phyloP scores from a whole-genome alignment of 2,888 invertebrate species.

The Stenichneumon culpator region DNA sequence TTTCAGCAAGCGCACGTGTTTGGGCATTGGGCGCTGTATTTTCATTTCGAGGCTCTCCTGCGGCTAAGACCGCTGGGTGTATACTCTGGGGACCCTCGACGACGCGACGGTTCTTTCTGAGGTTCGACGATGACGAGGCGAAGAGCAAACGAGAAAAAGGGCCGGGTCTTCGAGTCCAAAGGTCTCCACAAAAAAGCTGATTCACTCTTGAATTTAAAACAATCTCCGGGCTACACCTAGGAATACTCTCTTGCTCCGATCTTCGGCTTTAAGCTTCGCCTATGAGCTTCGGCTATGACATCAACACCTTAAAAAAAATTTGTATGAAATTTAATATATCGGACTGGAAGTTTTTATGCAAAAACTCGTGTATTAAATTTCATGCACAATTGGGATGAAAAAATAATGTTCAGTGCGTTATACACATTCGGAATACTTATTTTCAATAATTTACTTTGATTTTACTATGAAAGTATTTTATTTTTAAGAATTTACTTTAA shows the following conservation, averaged over 20 bases:
- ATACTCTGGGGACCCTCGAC: background rate
- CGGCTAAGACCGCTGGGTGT: background rate
- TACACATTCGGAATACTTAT: too few species aligned
- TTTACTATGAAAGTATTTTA: too few species aligned
- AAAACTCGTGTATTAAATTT: too few species aligned
- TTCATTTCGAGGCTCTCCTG: background rate
- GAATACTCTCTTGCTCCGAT: background rate
- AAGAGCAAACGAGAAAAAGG: conserved; percentile 7
- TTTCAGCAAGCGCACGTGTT: background rate
- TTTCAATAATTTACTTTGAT: too few species aligned
- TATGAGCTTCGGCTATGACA: background rate
- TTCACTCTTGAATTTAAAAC: conserved; percentile 13
- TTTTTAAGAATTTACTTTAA: too few species aligned
- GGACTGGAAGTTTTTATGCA: too few species aligned
- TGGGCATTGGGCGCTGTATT: background rate
- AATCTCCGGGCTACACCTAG: background rate
- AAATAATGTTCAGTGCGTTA: too few species aligned
- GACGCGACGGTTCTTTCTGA: background rate
- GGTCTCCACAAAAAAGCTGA: background rate
- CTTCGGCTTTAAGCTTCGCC: background rate
- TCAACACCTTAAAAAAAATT: too few species aligned
- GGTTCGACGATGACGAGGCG: conserved; percentile 10
- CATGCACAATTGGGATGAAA: too few species aligned
- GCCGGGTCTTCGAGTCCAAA: background rate
- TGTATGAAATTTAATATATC: too few species aligned